phyloP scores from a whole-genome alignment of 2,888 invertebrate genomes.

The Artemia sinica region DNA sequence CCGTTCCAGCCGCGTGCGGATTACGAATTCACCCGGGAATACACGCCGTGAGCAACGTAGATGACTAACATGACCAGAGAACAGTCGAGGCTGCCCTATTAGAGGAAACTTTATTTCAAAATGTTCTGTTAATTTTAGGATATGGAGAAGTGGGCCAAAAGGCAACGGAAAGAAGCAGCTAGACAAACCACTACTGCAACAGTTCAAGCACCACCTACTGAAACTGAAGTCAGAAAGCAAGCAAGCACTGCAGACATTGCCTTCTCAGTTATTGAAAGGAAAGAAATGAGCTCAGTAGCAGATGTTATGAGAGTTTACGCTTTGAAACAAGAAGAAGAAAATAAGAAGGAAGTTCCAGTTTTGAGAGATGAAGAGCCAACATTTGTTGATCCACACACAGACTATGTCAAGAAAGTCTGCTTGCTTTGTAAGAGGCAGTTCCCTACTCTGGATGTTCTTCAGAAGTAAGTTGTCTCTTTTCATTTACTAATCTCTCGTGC shows the following conservation, averaged over 20 bases:
- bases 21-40: no score
- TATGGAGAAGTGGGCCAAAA: conserved; percentile 90
- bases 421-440: conserved; percentile 87
- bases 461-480: conserved; percentile 34
- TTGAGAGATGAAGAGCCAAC: conserved; percentile 29
- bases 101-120: no score
- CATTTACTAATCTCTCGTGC: no score
- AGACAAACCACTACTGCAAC: conserved; percentile 31
- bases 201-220: conserved; percentile 33
- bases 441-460: conserved; percentile 66
- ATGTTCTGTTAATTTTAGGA: conserved; percentile 34
- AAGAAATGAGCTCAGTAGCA: conserved; percentile 31
- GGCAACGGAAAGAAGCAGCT: conserved; percentile 69
- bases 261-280: conserved; percentile 73
- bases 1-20: no score
- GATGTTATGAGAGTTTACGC: conserved; percentile 18
- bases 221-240: conserved; percentile 20
- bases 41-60: no score
- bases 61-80: no score
- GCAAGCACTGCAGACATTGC: conserved; percentile 41
- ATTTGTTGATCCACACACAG: conserved; percentile 35
- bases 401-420: conserved; percentile 78
- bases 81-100: no score
- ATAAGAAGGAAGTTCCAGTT: conserved; percentile 37
- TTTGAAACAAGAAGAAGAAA: conserved; percentile 46